Conservation (phyloP, 2,797 vertebrate species). For the Emys orbicularis region DNA sequence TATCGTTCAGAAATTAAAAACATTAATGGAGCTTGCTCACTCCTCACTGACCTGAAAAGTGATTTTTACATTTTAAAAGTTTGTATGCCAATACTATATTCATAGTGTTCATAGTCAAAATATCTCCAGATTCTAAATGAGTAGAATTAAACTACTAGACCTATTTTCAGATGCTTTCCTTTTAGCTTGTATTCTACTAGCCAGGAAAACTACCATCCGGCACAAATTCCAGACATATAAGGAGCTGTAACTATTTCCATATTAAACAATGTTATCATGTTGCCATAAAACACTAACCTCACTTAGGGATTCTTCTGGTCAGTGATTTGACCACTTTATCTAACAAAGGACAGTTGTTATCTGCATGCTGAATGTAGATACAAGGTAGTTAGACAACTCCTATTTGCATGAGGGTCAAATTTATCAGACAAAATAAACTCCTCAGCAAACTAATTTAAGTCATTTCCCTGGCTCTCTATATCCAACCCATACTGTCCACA, state of each 20-base stretch:
- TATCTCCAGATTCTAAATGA: not conserved
- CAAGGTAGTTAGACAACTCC: conserved; percentile 82
- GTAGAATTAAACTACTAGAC: conserved; percentile 21
- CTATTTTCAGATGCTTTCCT: not conserved
- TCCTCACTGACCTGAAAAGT: not conserved
- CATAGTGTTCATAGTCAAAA: not conserved
- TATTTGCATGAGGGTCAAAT: conserved; percentile 79
- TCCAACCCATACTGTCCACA: not conserved
- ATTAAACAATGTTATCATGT: conserved; percentile 85
- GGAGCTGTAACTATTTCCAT: conserved; percentile 84
- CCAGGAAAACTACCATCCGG: conserved; percentile 62
- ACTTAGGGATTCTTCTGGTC: conserved; percentile 81
- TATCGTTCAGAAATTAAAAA: conserved; percentile 67
- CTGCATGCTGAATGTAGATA: conserved; percentile 80
- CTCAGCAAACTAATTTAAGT: conserved; percentile 64
- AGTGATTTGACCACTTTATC: conserved; percentile 89
- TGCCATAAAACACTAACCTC: conserved; percentile 83
- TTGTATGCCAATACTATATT: not conserved
- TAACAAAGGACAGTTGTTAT: conserved; percentile 85
- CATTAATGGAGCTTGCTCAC: conserved; percentile 12
- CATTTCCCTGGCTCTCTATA: conserved; percentile 78
- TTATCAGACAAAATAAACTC: conserved; percentile 67
- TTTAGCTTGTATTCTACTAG: conserved; percentile 26
- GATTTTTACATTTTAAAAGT: not conserved
- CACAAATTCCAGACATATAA: conserved; percentile 68